Evolutionary conservation across 2,888 invertebrate genomes (phyloP).

Genomic region (Eupithecia tripunctaria): DNA sequence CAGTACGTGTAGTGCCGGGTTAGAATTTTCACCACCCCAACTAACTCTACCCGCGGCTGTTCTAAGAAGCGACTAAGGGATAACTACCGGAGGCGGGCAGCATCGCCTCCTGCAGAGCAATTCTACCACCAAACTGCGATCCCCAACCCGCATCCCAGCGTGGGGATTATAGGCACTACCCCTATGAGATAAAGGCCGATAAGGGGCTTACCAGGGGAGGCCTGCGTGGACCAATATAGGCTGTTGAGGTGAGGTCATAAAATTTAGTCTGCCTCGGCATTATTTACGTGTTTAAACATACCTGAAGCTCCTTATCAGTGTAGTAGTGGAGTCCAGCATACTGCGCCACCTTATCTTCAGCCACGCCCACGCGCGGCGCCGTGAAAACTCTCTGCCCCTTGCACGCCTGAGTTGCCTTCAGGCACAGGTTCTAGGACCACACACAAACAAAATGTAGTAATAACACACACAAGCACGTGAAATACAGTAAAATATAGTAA

Average conservation of each 20-base stretch:
- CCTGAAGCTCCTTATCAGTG: constrained; percentile 96
- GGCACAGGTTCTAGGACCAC: constrained; percentile 93
- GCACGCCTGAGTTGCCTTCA: constrained; percentile 94
- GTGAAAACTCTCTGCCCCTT: constrained; percentile 92
- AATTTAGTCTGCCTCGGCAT: background rate
- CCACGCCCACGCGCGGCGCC: constrained; percentile 93
- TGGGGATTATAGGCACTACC: too few species aligned
- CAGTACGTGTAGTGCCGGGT: too few species aligned
- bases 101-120: too few species aligned
- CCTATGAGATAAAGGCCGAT: too few species aligned
- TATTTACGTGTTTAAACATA: constrained; percentile 50
- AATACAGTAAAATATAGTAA: constrained; percentile 15
- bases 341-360: constrained; percentile 95
- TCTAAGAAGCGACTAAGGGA: too few species aligned
- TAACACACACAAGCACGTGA: constrained; percentile 41
- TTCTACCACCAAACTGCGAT: too few species aligned
- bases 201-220: too few species aligned
- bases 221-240: too few species aligned
- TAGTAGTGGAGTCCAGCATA: constrained; percentile 96
- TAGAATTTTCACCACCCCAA: too few species aligned
- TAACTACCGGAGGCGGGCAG: too few species aligned
- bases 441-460: constrained; percentile 63
- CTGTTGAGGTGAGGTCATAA: background rate
- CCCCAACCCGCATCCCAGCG: too few species aligned
- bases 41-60: too few species aligned